Conservation (phyloP, 2,888 invertebrate species). For the Incurvaria masculella region DNA sequence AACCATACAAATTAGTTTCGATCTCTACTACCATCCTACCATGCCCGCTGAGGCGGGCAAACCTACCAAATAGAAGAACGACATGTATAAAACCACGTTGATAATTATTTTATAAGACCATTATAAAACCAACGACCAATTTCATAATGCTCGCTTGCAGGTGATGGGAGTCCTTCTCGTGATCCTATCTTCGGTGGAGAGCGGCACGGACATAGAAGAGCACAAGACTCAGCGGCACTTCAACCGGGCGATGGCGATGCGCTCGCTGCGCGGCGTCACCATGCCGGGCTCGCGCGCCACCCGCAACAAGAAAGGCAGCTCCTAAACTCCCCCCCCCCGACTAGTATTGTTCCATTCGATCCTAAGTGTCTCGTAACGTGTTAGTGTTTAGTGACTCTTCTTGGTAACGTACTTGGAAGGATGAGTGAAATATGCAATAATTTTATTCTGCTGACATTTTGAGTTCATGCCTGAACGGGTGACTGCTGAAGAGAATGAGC, state of each 20-base stretch:
- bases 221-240: conserved; percentile 78
- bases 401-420: neutral
- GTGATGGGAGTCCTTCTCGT: conserved; percentile 80
- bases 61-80: no score
- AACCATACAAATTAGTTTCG: no score
- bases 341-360: neutral
- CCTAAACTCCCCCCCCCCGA: conserved; percentile 24
- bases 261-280: conserved; percentile 64
- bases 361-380: neutral
- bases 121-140: no score
- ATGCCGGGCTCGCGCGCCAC: conserved; percentile 33
- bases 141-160: no score
- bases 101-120: no score
- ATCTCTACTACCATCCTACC: no score
- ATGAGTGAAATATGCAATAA: neutral
- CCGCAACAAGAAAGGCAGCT: conserved; percentile 40
- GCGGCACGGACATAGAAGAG: conserved; percentile 47
- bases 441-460: neutral
- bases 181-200: conserved; percentile 73
- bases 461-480: neutral
- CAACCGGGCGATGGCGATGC: conserved; percentile 87
- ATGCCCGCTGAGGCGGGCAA: no score
- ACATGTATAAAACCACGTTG: no score
- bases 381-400: neutral
- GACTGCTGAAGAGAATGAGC: no score